phyloP scores from a whole-genome alignment of 64 coral and sea anemone species.

The Montipora efflorescens region DNA sequence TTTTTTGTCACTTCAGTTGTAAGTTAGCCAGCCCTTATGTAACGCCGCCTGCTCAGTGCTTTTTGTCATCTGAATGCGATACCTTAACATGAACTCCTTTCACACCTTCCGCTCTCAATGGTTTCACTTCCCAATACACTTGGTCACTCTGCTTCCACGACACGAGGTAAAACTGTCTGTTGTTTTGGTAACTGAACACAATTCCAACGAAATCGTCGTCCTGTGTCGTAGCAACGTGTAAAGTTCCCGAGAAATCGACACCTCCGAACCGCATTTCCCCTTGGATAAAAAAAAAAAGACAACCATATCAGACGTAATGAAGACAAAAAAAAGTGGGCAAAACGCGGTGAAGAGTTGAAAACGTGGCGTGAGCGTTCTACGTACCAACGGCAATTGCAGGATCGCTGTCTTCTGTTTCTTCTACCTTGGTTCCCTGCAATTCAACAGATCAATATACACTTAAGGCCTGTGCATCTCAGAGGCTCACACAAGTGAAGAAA shows the following conservation, averaged over 20 bases:
- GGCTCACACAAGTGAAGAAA: too few species aligned
- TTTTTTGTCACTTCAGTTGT: too few species aligned
- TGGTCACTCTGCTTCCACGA: conserved; percentile 82
- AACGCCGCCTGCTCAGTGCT: too few species aligned
- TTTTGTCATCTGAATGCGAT: not conserved
- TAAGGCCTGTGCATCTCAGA: too few species aligned
- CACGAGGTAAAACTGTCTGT: conserved; percentile 74
- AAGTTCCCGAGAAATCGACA: conserved; percentile 90
- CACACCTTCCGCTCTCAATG: conserved; percentile 70
- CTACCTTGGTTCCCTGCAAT: conserved; percentile 79
- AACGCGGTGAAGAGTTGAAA: too few species aligned
- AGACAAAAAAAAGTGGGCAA: not conserved
- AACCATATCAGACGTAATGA: not conserved
- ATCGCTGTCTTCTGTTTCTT: conserved; percentile 81
- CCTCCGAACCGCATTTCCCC: conserved; percentile 77
- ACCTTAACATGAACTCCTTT: conserved; percentile 93
- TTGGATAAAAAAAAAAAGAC: not conserved
- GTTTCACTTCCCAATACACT: conserved; percentile 69
- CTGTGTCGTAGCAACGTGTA: conserved; percentile 63
- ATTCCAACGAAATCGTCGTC: conserved; percentile 94
- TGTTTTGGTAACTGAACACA: conserved; percentile 86
- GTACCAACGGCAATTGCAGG: conserved; percentile 87
- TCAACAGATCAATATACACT: not conserved
- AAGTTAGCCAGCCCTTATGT: too few species aligned
- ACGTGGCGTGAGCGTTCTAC: not conserved